Evolutionary conservation across 2,113 vertebrate genomes (phyloP), one percentile per base, ranked within the genome.

Genomic region (Globicephala melas): DNA sequence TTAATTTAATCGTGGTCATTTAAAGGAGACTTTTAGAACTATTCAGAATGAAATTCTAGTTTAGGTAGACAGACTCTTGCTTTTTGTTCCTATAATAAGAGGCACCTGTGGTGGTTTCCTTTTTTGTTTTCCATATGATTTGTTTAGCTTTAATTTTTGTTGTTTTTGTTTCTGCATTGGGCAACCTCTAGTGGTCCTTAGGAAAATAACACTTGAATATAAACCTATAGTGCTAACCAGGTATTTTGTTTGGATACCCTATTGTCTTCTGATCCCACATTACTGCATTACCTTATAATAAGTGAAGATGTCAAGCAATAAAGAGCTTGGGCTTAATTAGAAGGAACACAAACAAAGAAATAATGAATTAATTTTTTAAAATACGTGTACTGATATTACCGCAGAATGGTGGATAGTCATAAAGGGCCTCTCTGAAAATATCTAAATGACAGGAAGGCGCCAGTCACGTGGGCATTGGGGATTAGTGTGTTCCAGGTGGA

Each of bases 161-260:
- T 96, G 50, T 33, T 12, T 95, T 88, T 97, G 23, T 88, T 62
- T 97, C 94, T 97, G 86, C 63, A 71, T 94, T 81, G 93, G 82
- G 94, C 94, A 97, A 58, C 94, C 90, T 97, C 96, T 98, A 97
- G 95, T 97, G 96, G 94, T 65, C 21, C 71, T 85, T 67, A 77
- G 23, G 85, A 92, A 97, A 97, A 97, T 97, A 44, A 77, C 95
- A 97, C 70, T 89, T 79, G 77, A 44, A 25, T 84, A 10, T 79
- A 77, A 85, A 82, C 55, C 50, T 71, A 6, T 33, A 36, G 6
- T 55, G 18, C 91, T 94, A 55, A 73, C 33, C 91, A 89, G 25
- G 28, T 89, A 33, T 84, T 92, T 93, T 89, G 36, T 91, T 91
- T 93, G 23, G 47, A 6, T 68, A 89, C 79, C 60, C 28, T 68